Conservation (phyloP, 2,797 vertebrate species). For the Natrix natrix region DNA sequence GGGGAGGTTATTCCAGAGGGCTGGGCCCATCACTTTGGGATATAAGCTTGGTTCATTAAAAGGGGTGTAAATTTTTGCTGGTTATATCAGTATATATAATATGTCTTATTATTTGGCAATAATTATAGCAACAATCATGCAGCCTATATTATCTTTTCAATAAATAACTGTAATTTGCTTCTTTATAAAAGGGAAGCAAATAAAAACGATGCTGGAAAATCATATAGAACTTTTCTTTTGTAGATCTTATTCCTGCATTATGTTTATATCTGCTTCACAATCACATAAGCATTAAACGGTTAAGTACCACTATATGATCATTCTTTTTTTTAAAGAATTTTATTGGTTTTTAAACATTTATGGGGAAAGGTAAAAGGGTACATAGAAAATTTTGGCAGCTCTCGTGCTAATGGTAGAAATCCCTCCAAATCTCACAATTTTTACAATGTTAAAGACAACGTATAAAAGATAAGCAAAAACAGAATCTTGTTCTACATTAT, state of each 20-base stretch:
- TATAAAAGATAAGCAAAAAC: too few species aligned
- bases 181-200: not conserved
- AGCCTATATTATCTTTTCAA: not conserved
- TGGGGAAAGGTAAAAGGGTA: too few species aligned
- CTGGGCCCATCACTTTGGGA: not conserved
- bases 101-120: not conserved
- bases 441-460: too few species aligned
- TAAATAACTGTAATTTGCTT: not conserved
- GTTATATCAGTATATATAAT: not conserved
- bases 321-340: not conserved
- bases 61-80: not conserved
- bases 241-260: not conserved
- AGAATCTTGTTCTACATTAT: too few species aligned
- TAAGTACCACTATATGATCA: not conserved
- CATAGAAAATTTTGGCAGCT: too few species aligned
- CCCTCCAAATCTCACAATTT: too few species aligned
- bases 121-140: not conserved
- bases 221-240: not conserved
- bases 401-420: too few species aligned
- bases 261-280: not conserved
- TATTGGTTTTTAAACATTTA: too few species aligned
- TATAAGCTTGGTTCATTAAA: not conserved
- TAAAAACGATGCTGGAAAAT: not conserved
- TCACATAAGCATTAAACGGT: not conserved
- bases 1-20: too few species aligned